Conservation (phyloP, 2,888 invertebrate species). For the Apodemia duryi region DNA sequence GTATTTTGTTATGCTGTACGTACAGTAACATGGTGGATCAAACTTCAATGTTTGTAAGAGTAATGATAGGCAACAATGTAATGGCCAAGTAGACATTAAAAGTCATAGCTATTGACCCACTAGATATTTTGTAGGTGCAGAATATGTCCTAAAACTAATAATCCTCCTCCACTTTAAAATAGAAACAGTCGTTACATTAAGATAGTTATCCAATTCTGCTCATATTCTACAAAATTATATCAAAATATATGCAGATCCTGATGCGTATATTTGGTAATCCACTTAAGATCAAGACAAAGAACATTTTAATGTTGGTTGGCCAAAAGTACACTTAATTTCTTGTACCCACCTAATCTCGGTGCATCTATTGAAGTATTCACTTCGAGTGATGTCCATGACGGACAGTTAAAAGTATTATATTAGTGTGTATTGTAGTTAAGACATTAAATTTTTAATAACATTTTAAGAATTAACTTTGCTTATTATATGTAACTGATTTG, state of each 20-base stretch:
- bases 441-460: neutral
- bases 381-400: constrained; percentile 17
- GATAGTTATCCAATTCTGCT: too few relatives aligned
- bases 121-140: too few relatives aligned
- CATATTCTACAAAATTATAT: too few relatives aligned
- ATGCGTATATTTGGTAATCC: neutral
- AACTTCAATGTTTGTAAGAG: too few relatives aligned
- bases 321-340: neutral
- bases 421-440: neutral
- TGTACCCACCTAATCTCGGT: neutral
- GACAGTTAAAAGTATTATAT: constrained; percentile 28
- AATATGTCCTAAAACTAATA: too few relatives aligned
- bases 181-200: too few relatives aligned
- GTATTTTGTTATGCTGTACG: too few relatives aligned
- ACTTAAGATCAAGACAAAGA: neutral
- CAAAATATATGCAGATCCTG: neutral
- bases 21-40: too few relatives aligned
- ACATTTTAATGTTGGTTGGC: neutral
- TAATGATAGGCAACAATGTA: too few relatives aligned
- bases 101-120: too few relatives aligned
- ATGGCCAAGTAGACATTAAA: too few relatives aligned
- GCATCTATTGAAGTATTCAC: constrained; percentile 7
- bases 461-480: constrained; percentile 1
- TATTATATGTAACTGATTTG: neutral
- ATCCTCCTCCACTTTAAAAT: too few relatives aligned